phyloP scores from a whole-genome alignment of 2,113 vertebrate species.

The Aptenodytes forsteri region DNA sequence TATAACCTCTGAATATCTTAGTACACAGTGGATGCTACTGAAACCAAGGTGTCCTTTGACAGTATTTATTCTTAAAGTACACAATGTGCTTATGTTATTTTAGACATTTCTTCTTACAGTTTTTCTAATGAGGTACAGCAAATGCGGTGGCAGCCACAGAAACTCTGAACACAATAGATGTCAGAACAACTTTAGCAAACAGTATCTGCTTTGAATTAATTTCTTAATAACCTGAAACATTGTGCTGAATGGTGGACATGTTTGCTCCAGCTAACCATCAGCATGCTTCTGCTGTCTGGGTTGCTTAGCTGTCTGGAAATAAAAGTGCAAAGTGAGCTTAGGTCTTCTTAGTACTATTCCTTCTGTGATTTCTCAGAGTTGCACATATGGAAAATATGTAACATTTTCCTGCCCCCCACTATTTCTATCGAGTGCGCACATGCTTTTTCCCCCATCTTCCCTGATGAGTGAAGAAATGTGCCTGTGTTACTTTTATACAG shows the following conservation, averaged over 20 bases:
- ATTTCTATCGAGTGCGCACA: not conserved
- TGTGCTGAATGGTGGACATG: not conserved
- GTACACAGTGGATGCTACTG: not conserved
- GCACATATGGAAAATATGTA: conserved; percentile 20
- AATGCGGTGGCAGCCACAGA: not conserved
- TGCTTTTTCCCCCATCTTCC: not conserved
- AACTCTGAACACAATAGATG: not conserved
- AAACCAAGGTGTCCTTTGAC: not conserved
- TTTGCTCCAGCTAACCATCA: not conserved
- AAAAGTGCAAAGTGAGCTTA: not conserved
- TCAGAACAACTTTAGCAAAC: not conserved
- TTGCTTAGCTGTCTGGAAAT: not conserved
- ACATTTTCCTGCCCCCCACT: not conserved
- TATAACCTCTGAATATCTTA: not conserved
- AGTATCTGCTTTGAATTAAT: not conserved
- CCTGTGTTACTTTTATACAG: not conserved
- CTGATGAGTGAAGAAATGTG: not conserved
- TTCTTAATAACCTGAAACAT: not conserved
- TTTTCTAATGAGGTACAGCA: not conserved
- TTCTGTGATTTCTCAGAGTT: conserved; percentile 17
- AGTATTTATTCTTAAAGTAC: not conserved
- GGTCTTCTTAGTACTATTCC: not conserved
- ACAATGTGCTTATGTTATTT: not conserved
- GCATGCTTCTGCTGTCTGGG: not conserved
- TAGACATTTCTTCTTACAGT: not conserved